Evolutionary conservation across 2,113 vertebrate genomes (phyloP), one percentile per base, ranked within the genome.

Genomic region (Ochotona curzoniae): DNA sequence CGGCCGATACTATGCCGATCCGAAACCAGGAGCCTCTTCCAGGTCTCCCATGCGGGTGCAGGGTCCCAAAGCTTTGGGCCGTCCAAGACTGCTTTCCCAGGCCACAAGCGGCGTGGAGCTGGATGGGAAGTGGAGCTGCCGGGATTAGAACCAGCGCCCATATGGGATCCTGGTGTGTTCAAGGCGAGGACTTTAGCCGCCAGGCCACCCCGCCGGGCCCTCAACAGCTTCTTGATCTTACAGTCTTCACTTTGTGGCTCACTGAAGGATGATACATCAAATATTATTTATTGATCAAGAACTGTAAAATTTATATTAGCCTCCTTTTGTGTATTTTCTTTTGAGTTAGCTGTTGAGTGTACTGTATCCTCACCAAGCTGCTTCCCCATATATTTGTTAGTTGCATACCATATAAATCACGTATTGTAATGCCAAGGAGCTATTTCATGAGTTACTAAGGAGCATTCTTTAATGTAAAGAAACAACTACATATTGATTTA

Each of bases 261-360:
- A 91, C 49, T 51, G 60, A 76, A 44, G 60, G 12, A 30, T 95
- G 64, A 92, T 73, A 85, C 7, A 69, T 30, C 35, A 70, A n/a
- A 18, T 96, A 96, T 97, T 96, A 80, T 93, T 94, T 90, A 69
- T 96, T 96, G 83, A 51, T 91, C 11, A n/a, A 51, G 91, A 23
- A 23, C 71, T 14, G 32, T 89, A 57, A 83, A 69, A 61, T 70
- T 78, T 51, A 67, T 9, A 93, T 87, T 89, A 89, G 76, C 44
- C 7, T 57, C 89, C 89, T 80, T 79, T n/a, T 92, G 32, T 90
- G 12, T 61, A 35, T 76, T 96, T 86, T 81, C 47, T 89, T 18
- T 66, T 90, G 89, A 38, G 35, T 95, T 94, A 93, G 3, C 61
- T 93, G 30, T 78, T 92, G 90, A 90, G 57, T 30, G 0, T 66